Percentiles rank a stretch among this genome's conserved stretches.
Conservation (phyloP, 2,797 vertebrate genomes). For the Danio kyathit region DNA sequence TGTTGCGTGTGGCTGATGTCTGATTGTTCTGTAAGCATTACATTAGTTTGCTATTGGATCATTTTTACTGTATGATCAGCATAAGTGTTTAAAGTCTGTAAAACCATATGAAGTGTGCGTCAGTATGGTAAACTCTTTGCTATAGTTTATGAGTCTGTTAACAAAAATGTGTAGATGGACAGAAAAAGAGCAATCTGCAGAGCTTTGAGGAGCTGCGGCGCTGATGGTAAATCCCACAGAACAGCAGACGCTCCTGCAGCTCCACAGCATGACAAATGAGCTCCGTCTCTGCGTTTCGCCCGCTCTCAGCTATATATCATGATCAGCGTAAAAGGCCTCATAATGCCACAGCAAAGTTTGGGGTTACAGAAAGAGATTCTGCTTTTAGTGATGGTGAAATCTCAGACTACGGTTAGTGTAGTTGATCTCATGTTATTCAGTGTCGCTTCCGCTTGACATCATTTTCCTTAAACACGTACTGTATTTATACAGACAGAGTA, state of each 20-base stretch:
- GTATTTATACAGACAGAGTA: too few relatives aligned
- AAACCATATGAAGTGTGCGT: constrained; percentile 26
- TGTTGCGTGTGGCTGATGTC: too few relatives aligned
- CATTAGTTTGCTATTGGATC: constrained; percentile 15
- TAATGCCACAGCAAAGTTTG: constrained; percentile 39
- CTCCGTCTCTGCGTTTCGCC: constrained; percentile 25
- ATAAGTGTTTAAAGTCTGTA: background rate
- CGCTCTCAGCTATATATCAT: constrained; percentile 51
- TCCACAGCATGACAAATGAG: constrained; percentile 48
- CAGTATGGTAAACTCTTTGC: background rate
- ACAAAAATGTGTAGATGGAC: background rate
- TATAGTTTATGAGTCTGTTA: background rate
- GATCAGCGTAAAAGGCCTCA: constrained; percentile 36
- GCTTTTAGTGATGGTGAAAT: background rate
- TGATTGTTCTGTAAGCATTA: background rate
- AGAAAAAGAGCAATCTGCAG: constrained; percentile 25
- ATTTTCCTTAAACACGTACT: too few relatives aligned
- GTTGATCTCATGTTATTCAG: too few relatives aligned
- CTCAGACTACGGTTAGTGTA: background rate
- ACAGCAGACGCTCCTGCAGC: constrained; percentile 7
- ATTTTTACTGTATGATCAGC: background rate
- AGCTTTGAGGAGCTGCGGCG: background rate
- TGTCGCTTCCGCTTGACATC: too few relatives aligned
- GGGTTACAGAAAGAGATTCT: background rate
- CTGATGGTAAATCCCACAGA: constrained; percentile 24